Evolutionary conservation across 2,797 vertebrate species (phyloP), one percentile per base, ranked within the genome.

Genomic region (Monodelphis domestica): DNA sequence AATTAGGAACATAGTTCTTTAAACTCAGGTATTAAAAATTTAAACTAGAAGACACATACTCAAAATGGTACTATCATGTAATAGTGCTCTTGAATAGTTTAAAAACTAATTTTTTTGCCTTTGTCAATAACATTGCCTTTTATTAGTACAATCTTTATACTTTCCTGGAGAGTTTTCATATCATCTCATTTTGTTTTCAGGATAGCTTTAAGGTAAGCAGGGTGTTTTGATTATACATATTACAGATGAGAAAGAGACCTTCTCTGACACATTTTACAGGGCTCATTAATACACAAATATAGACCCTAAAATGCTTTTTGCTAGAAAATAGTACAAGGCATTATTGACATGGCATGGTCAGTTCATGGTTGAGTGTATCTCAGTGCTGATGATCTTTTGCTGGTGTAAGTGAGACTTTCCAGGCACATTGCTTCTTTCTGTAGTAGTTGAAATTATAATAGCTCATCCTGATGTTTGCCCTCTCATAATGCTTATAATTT

Each of bases 31-130:
- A 55, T 90, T 93, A 92, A 45, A 70, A 56, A 92, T 55, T 95
- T 54, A 87, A 88, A 59, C 52, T 89, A 78, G 89, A 92, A 78
- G 78, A 96, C 93, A 93, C 5, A 24, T 91, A 78, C 7, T 93
- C 38, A 87, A 29, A 88, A 30, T 78, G 90, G 91, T 63, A 91
- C n/a, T 84, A 30, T 55, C 5, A 55, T 38, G 29, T 87, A 54
- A 88, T 95, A 5, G 1, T 87, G 10, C 33, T n/a, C 59, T n/a
- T 70, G 59, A 70, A 63, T n/a, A 70, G 29, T 70, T 70, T 21
- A 2, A 70, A 38, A 30, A n/a, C n/a, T n/a, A 26, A 24, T 5
- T 57, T 56, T 70, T 38, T 70, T 70, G 21, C 4, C 63, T 63
- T 70, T 70, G 63, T 38, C 70, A 70, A 70, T 70, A 38, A 38